Percentiles rank a stretch among this genome's conserved stretches.
Conservation (phyloP, 2,888 invertebrate species). For the Craniophora ligustri region DNA sequence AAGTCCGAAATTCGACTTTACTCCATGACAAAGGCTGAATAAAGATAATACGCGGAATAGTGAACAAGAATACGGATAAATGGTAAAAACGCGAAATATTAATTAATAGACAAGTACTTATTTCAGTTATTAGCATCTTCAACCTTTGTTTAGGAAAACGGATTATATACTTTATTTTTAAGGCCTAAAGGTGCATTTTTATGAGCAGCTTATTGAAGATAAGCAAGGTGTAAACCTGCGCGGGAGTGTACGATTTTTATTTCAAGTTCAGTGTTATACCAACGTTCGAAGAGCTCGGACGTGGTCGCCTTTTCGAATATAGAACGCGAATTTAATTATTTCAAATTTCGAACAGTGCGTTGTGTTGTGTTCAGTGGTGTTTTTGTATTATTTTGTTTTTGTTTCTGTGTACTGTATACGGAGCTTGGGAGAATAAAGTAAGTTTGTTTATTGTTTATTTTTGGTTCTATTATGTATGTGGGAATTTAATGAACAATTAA, state of each 20-base stretch:
- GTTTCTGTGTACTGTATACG: conserved; percentile 32
- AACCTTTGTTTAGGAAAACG: conserved; percentile 3
- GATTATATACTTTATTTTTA: conserved; percentile 37
- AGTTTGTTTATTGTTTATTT: conserved; percentile 29
- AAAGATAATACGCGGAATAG: conserved; percentile 15
- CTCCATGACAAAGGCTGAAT: conserved; percentile 8
- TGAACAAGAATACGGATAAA: conserved; percentile 30
- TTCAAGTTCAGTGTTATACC: conserved; percentile 82
- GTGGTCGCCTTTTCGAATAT: conserved; percentile 35
- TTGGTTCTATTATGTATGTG: conserved; percentile 8
- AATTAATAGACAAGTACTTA: conserved; percentile 49
- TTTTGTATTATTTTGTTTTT: conserved; percentile 45
- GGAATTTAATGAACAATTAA: conserved; percentile 15
- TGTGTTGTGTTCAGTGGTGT: conserved; percentile 62
- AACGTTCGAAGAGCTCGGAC: conserved; percentile 66
- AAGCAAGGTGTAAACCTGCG: conserved; percentile 66
- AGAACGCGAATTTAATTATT: conserved; percentile 50
- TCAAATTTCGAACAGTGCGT: conserved; percentile 56
- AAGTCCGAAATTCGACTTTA: conserved; percentile 3
- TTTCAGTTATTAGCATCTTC: conserved; percentile 14
- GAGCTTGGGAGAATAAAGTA: conserved; percentile 26
- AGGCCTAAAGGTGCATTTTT: conserved; percentile 19
- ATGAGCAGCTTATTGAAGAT: conserved; percentile 60
- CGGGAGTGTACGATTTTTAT: conserved; percentile 59
- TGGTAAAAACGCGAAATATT: conserved; percentile 63